Conservation (phyloP, 2,888 invertebrate genomes). For the Holacanthella duospinosa region DNA sequence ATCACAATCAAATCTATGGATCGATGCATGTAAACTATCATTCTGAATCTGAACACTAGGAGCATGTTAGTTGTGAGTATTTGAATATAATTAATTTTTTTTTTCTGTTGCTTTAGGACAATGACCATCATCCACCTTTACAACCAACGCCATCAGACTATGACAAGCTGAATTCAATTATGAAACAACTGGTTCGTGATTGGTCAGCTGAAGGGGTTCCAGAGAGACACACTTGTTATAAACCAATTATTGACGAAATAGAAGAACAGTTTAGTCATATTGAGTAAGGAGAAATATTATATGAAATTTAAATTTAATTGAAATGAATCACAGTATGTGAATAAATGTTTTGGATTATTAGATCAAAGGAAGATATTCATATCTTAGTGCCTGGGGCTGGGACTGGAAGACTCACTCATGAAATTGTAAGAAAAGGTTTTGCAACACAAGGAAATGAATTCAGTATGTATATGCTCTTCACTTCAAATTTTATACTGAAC, state of each 20-base stretch:
- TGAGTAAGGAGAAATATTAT: constrained; percentile 27
- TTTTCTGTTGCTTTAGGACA: neutral
- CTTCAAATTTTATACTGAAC: constrained; percentile 91
- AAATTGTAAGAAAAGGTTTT: constrained; percentile 80
- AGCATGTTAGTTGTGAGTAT: neutral
- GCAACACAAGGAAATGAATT: constrained; percentile 96
- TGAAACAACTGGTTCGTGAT: constrained; percentile 93
- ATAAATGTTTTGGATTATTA: neutral
- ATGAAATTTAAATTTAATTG: too few species aligned
- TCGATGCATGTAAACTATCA: neutral
- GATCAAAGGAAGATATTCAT: constrained; percentile 47
- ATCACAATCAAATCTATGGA: constrained; percentile 40
- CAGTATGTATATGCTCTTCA: constrained; percentile 92
- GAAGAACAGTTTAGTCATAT: constrained; percentile 55
- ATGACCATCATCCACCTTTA: neutral
- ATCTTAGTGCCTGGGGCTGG: constrained; percentile 95
- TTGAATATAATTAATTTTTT: too few species aligned
- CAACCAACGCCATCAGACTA: constrained; percentile 45
- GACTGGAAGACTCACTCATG: constrained; percentile 83
- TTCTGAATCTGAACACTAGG: neutral
- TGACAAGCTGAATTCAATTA: constrained; percentile 79
- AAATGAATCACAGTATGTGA: too few species aligned
- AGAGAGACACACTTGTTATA: constrained; percentile 78
- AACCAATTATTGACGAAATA: constrained; percentile 77
- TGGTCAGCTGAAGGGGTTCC: constrained; percentile 78